Conservation (phyloP, 2,113 vertebrate genomes). For the Anarhynchus alexandrinus region DNA sequence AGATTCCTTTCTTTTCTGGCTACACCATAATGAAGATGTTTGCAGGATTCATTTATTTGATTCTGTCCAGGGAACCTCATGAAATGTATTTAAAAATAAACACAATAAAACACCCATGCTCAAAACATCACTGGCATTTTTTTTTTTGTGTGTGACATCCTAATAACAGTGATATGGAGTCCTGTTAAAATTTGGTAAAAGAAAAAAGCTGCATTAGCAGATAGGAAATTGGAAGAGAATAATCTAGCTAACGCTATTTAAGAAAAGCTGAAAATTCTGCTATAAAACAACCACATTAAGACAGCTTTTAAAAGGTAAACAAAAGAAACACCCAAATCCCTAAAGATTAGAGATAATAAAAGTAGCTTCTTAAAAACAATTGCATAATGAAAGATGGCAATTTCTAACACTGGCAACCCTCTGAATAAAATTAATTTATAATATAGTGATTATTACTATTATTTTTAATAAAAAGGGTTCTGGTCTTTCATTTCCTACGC, state of each 20-base stretch:
- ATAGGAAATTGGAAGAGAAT: constrained; percentile 34
- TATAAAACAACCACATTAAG: constrained; percentile 1
- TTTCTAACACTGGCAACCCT: background rate
- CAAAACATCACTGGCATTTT: background rate
- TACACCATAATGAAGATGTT: constrained; percentile 59
- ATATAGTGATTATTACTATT: background rate
- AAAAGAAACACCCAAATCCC: constrained; percentile 13
- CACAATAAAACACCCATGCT: constrained; percentile 42
- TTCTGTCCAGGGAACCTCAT: constrained; percentile 46
- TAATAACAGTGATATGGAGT: constrained; percentile 19
- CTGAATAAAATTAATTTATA: background rate
- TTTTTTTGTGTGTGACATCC: background rate
- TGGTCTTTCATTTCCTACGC: background rate
- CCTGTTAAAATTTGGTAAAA: constrained; percentile 41
- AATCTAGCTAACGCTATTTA: background rate
- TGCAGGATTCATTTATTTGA: constrained; percentile 60
- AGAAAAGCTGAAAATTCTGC: constrained; percentile 31
- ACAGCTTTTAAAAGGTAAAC: constrained; percentile 30
- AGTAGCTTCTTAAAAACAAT: background rate
- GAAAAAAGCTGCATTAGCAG: constrained; percentile 1
- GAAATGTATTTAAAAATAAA: constrained; percentile 61
- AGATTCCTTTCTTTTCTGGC: constrained; percentile 48
- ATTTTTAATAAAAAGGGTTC: background rate
- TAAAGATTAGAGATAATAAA: constrained; percentile 12
- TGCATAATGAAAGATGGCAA: background rate